Evolutionary conservation across 2,113 vertebrate genomes (phyloP), one percentile per base, ranked within the genome.

Genomic region (Psephotus haematonotus): DNA sequence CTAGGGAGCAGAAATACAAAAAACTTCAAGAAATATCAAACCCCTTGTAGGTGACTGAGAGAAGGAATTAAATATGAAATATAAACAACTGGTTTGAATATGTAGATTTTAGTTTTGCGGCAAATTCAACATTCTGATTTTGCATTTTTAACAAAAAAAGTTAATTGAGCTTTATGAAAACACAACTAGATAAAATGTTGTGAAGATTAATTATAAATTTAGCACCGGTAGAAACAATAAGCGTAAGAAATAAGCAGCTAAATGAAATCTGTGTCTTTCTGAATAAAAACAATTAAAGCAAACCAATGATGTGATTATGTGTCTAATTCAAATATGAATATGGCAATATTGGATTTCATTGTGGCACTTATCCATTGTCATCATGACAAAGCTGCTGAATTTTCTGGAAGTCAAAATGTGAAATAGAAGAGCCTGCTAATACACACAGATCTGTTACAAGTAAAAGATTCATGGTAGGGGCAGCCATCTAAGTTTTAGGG

Each of bases 281-380:
- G 63, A 84, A 88, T 72, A 87, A 59, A 94, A 83, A 43, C 71
- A 88, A 94, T 28, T 78, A 43, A 91, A 87, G 60, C 31, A 88
- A 92, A 90, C 17, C 71, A 83, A 93, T 79, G 14, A 91, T 60
- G 31, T 57, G 39, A 70, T 41, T 68, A 68, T 78, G 49, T 7
- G 2, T 47, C 62, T 95, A 95, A 97, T 93, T 74, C 20, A 91
- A 95, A 93, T n/a, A 79, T 53, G 27, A 86, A 77, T 86, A 37
- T 82, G 83, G 68, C 49, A 88, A 60, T 81, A 63, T 28, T 95
- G 64, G 75, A 82, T 95, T 96, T 95, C 31, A 71, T 44, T 59
- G 46, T 91, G 67, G 64, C 41, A 60, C 17, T 41, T 78, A 63
- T 28, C 25, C 20, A 74, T 90, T 96, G 81, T 74, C 10, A 69